A percentile compares a stretch with the other conserved stretches of the same genome.
phyloP scores from a whole-genome alignment of 2,113 vertebrate genomes.

The Clinocottus analis region DNA sequence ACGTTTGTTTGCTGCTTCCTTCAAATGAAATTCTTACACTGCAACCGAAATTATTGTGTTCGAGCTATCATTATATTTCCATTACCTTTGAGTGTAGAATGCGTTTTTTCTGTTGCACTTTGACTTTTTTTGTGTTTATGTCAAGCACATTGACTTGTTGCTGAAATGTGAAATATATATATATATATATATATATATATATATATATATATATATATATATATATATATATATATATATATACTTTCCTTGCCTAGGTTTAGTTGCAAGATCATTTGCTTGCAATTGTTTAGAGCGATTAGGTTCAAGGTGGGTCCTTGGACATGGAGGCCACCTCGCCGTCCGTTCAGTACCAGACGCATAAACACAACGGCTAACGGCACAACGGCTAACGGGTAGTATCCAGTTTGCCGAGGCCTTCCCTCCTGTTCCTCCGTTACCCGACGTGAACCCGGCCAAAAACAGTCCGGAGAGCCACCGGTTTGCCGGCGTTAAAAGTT shows the following conservation, averaged over 20 bases:
- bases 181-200: no score
- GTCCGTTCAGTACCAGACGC: background rate
- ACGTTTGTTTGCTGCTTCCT: no score
- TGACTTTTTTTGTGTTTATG: no score
- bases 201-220: no score
- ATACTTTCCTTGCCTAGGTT: background rate
- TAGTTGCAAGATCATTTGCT: background rate
- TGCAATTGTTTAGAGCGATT: background rate
- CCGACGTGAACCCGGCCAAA: slow-evolving; percentile 1
- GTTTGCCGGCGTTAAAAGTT: slow-evolving; percentile 23
- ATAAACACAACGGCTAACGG: slow-evolving; percentile 26
- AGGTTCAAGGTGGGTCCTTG: background rate
- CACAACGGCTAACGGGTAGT: slow-evolving; percentile 2
- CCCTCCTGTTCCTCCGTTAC: background rate
- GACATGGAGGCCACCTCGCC: background rate
- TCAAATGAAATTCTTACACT: no score
- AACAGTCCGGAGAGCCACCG: slow-evolving; percentile 33
- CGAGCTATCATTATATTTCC: no score
- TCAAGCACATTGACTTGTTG: no score
- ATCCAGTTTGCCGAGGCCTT: slow-evolving; percentile 13
- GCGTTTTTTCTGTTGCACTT: background rate
- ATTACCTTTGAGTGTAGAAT: no score
- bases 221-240: no score
- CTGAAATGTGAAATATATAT: no score
- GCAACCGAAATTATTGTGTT: no score